Evolutionary conservation across 2,888 invertebrate genomes (phyloP), one percentile per base, ranked within the genome.

Genomic region (Margaritifera margaritifera): DNA sequence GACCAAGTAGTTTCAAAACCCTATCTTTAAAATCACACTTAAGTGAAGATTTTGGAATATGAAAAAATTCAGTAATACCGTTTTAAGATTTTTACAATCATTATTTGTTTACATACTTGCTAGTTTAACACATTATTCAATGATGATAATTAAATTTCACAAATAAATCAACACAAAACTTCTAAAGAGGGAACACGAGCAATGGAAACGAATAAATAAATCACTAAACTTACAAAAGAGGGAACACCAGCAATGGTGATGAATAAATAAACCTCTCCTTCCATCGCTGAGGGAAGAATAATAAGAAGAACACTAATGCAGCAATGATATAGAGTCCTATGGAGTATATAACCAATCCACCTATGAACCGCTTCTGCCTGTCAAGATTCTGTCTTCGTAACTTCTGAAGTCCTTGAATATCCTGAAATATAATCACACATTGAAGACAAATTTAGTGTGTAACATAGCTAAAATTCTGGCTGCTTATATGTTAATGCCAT

Each of bases 341-440:
- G 19, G 92, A 92, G 80, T 91, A 91, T 53, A 94, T 88, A 52
- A 94, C 92, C 65, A 97, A 93, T 82, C 94, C 93, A 57, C 95
- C 95, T 62, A 96, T 94, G 75, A 96, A 93, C 63, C 94, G 93
- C 87, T 95, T 95, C 88, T 95, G 95, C 58, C 92, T 93, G 86
- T 94, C 93, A 87, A 96, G 94, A 27, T 96, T 96, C 85, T 92
- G 93, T 64, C 93, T 92, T 24, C 94, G 93, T 91, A 94, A 95
- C 86, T 93, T 92, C 87, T 97, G 95, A 68, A 97, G 94, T 53
- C 92, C 92, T 83, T 93, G 93, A 64, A 97, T 96, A 87, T 96
- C 93, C 90, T 93, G 80, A 61, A 84, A 80, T 80, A 77, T 79
- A 71, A 75, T 15, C 42, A 42, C 15, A 42, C 6, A 8, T 27